Evolutionary conservation across 92 coral and sea anemone species (phyloP), one percentile per base, ranked within the genome.

Genomic region (Parazoanthus swiftii): DNA sequence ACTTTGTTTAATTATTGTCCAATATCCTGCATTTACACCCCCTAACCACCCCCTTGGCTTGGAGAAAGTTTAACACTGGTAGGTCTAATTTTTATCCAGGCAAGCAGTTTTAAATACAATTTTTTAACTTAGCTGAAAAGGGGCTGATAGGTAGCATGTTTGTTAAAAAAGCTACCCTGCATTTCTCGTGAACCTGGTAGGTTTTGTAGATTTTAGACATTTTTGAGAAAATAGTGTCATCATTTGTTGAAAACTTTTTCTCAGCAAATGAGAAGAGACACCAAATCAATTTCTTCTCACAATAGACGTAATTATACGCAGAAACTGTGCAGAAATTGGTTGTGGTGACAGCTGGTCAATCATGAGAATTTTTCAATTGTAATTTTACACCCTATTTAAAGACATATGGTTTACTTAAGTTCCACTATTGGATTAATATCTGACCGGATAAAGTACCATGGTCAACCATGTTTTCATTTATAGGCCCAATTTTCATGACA

Each of bases 251-350:
- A 29, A 7, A n/a, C 85, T 58, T 59, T 80, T 80, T 80, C 72
- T 80, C 85, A 80, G 85, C 85, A 44, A 80, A 35, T 58, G 85
- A 80, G 85, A 80, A 80, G 85, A 80, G 85, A 80, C 73, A 80
- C 85, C 85, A 56, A 80, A 80, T 29, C 85, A 80, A 58, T 54
- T 58, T 56, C 46, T 80, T 80, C 71, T 56, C 85, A 56, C 85
- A 80, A 80, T 13, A 56, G 51, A 29, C 46, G 44, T 80, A 50
- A 51, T 80, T 59, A 80, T 44, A 44, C 48, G 48, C 48, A 44
- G 48, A 44, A 29, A 29, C 33, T 29, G 33, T 29, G 33, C 33
- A 29, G 33, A 29, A 29, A 29, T 29, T 29, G 33, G 33, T 29
- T 29, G 33, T 29, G 33, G 33, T 29, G 33, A 29, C 33, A 29